Conservation (phyloP, 2,888 invertebrate species). For the Camponotus fellah region DNA sequence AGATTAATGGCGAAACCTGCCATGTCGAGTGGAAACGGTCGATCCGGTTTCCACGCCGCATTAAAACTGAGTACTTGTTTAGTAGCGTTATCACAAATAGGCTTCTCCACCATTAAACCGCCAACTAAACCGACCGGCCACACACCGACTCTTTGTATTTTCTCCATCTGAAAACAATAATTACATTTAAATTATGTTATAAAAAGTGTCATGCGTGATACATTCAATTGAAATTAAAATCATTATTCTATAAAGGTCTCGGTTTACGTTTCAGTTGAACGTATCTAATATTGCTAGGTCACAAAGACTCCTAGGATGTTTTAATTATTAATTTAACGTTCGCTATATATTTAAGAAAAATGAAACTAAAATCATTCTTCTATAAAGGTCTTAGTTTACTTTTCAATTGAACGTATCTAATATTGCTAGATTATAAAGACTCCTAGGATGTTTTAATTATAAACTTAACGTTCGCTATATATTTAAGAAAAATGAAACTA, state of each 20-base stretch:
- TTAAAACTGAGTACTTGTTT: slow-evolving; percentile 89
- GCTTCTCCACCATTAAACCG: slow-evolving; percentile 96
- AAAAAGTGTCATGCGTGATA: neutral
- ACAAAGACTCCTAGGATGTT: neutral
- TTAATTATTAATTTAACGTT: neutral
- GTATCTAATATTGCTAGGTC: too few relatives aligned
- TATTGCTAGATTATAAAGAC: too few relatives aligned
- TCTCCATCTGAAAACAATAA: slow-evolving; percentile 90
- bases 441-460: too few relatives aligned
- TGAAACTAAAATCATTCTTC: neutral
- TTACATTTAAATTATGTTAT: neutral
- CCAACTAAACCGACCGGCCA: slow-evolving; percentile 99
- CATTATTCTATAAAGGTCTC: too few relatives aligned
- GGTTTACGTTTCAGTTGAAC: too few relatives aligned
- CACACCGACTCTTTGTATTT: slow-evolving; percentile 94
- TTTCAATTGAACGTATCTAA: too few relatives aligned
- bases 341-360: neutral
- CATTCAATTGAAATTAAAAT: too few relatives aligned
- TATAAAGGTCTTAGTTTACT: too few relatives aligned
- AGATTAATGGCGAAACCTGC: slow-evolving; percentile 97
- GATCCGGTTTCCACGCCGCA: slow-evolving; percentile 95
- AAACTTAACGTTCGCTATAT: too few relatives aligned
- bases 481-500: too few relatives aligned
- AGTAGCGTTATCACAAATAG: slow-evolving; percentile 89
- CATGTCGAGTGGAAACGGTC: slow-evolving; percentile 99